Evolutionary conservation across 1,140 invertebrate genomes (phyloP).

Genomic region (Panagrolaimus sp.): DNA sequence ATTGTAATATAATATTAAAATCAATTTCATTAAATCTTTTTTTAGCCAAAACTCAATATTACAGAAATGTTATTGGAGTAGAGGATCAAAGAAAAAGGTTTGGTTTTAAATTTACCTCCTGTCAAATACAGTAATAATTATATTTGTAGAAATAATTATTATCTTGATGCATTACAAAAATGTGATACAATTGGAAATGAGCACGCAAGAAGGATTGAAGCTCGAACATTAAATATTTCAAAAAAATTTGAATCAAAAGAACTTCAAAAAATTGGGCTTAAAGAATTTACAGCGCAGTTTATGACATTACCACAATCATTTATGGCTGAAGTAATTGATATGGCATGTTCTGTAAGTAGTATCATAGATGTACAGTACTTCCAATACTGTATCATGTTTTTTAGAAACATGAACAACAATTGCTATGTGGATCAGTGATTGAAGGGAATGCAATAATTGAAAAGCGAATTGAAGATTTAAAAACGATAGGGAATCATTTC

Average conservation of each 20-base stretch:
- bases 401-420: slow-evolving; percentile 33
- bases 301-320: slow-evolving; percentile 24
- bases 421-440: slow-evolving; percentile 28
- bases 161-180: slow-evolving; percentile 27
- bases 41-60: no score
- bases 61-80: no score
- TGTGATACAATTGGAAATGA: slow-evolving; percentile 29
- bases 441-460: slow-evolving; percentile 30
- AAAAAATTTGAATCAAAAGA: slow-evolving; percentile 15
- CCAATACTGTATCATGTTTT: no score
- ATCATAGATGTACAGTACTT: no score
- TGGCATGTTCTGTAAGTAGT: slow-evolving; percentile 12
- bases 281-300: slow-evolving; percentile 24
- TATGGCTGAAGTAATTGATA: slow-evolving; percentile 26
- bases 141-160: slow-evolving; percentile 18
- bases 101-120: no score
- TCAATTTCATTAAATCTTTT: no score
- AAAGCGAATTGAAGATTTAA: slow-evolving; percentile 28
- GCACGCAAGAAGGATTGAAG: slow-evolving; percentile 13
- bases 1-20: no score
- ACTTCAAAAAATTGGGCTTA: slow-evolving; percentile 25
- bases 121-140: no score
- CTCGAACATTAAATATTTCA: not conserved
- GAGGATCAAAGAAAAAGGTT: no score
- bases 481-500: slow-evolving; percentile 27